A percentile compares a stretch with the other conserved stretches of the same genome.
Conservation (phyloP, 2,888 invertebrate genomes). For the Ceramica pisi region DNA sequence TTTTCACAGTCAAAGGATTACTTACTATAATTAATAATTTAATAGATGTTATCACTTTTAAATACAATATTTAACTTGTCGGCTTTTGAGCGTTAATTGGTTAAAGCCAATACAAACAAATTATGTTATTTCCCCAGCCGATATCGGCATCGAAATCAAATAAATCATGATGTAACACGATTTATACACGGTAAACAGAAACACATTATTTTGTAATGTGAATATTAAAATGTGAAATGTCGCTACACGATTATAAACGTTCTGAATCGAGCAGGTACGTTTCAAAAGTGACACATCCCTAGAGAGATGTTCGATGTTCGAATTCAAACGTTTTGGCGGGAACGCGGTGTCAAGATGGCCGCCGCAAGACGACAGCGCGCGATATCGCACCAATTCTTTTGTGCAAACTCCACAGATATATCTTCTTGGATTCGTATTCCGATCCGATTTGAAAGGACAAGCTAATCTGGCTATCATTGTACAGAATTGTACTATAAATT, state of each 20-base stretch:
- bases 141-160: conserved; percentile 42
- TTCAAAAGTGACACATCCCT: conserved; percentile 79
- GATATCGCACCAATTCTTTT: conserved; percentile 89
- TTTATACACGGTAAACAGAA: conserved; percentile 35
- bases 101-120: conserved; percentile 48
- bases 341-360: conserved; percentile 81
- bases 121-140: conserved; percentile 44
- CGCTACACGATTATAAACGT: conserved; percentile 57
- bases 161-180: conserved; percentile 44
- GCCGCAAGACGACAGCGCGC: conserved; percentile 77
- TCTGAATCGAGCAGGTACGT: conserved; percentile 60
- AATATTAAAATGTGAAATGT: conserved; percentile 48
- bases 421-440: conserved; percentile 82
- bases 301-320: conserved; percentile 83
- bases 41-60: conserved; percentile 42
- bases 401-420: conserved; percentile 83
- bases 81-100: conserved; percentile 45
- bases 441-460: conserved; percentile 85
- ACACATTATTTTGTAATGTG: conserved; percentile 40
- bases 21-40: conserved; percentile 37
- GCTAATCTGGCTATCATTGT: conserved; percentile 84
- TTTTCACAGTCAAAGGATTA: conserved; percentile 37
- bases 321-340: conserved; percentile 86
- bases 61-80: conserved; percentile 41
- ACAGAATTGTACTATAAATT: conserved; percentile 75